Percentiles rank a stretch among this genome's conserved stretches.
Conservation (phyloP, 53 echinoderm and acorn worm species). For the Actinopyga echinites region DNA sequence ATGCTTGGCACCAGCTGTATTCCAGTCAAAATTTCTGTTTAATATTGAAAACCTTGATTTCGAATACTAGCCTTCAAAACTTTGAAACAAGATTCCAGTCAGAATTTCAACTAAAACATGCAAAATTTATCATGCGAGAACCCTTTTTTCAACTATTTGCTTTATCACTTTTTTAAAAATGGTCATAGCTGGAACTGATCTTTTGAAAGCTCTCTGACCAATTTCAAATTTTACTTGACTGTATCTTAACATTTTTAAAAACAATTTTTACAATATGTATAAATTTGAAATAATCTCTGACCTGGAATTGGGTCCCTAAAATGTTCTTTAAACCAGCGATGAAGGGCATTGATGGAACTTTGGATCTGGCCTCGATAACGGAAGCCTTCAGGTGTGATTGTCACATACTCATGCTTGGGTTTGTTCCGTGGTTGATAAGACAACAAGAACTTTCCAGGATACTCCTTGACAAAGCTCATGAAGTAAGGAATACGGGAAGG, state of each 20-base stretch:
- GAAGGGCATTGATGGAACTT: slow-evolving; percentile 69
- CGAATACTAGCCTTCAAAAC: too few species aligned
- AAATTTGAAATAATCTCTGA: not conserved
- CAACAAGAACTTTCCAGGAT: slow-evolving; percentile 87
- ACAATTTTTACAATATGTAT: not conserved
- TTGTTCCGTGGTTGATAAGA: slow-evolving; percentile 92
- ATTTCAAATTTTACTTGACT: not conserved
- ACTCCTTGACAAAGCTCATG: slow-evolving; percentile 81
- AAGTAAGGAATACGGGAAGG: slow-evolving; percentile 92
- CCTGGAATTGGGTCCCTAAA: slow-evolving; percentile 98
- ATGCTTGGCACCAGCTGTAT: too few species aligned
- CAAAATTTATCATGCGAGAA: too few species aligned
- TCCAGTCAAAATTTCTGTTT: too few species aligned
- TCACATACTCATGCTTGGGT: slow-evolving; percentile 81
- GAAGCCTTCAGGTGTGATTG: slow-evolving; percentile 89
- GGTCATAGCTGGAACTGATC: too few species aligned
- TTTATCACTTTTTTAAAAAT: too few species aligned
- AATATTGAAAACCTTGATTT: too few species aligned
- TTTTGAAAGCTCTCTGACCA: too few species aligned
- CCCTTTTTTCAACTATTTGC: too few species aligned
- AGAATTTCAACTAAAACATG: too few species aligned
- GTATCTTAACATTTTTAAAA: not conserved
- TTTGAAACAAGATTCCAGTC: too few species aligned
- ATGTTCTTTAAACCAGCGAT: slow-evolving; percentile 97
- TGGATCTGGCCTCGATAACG: slow-evolving; percentile 83